phyloP scores from a whole-genome alignment of 2,888 invertebrate genomes.

The Sthenelais limicola region DNA sequence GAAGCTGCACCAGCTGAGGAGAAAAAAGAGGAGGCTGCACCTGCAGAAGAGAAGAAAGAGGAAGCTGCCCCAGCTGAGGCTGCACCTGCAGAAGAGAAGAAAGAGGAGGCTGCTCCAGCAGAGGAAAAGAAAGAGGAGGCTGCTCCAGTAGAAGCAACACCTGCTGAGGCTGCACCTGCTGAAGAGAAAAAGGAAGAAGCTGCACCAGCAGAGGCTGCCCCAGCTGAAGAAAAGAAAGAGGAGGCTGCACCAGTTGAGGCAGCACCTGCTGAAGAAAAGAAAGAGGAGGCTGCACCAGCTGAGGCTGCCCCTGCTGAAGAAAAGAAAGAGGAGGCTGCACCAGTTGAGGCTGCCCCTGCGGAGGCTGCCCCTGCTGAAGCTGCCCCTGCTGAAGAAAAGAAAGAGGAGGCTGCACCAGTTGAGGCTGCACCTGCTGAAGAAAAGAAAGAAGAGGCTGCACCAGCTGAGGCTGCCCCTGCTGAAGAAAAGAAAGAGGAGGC shows the following conservation, averaged over 20 bases:
- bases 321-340: neutral
- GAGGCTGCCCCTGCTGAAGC: slow-evolving; percentile 12
- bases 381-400: slow-evolving; percentile 25
- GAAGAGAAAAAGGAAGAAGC: neutral
- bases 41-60: slow-evolving; percentile 14
- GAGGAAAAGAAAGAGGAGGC: slow-evolving; percentile 29
- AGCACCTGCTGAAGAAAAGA: slow-evolving; percentile 3
- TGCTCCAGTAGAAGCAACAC: slow-evolving; percentile 3
- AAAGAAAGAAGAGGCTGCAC: slow-evolving; percentile 18
- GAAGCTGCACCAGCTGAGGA: slow-evolving; percentile 7
- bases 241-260: neutral
- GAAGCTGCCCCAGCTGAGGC: neutral
- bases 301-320: slow-evolving; percentile 3
- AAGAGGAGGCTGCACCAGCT: neutral
- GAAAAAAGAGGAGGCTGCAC: neutral
- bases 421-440: slow-evolving; percentile 5
- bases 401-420: slow-evolving; percentile 5
- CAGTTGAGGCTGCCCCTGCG: slow-evolving; percentile 5
- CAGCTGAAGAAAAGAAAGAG: slow-evolving; percentile 1
- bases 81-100: slow-evolving; percentile 11
- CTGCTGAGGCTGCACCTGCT: neutral
- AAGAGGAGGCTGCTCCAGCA: slow-evolving; percentile 11
- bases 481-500: slow-evolving; percentile 30
- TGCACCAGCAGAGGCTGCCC: neutral
- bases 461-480: slow-evolving; percentile 5